Evolutionary conservation across 2,113 vertebrate genomes (phyloP).

Genomic region (Synodontis membranacea): DNA sequence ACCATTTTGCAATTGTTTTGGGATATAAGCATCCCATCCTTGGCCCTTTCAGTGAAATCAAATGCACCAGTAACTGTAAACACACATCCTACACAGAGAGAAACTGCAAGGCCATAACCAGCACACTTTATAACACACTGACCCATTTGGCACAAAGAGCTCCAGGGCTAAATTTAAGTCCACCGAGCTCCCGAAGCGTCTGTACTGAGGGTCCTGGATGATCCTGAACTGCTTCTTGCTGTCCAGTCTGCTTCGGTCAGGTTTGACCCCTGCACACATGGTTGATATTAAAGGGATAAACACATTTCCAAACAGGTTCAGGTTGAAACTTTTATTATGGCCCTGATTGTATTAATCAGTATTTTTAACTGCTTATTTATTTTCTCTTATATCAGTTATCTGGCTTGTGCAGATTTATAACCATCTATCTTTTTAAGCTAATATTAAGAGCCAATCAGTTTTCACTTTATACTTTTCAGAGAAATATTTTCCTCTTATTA

Average conservation of each 20-base stretch:
- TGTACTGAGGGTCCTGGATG: conserved; percentile 83
- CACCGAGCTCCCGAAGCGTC: conserved; percentile 80
- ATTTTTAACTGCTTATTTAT: neutral
- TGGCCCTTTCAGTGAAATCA: neutral
- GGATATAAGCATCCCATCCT: neutral
- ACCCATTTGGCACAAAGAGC: conserved; percentile 55
- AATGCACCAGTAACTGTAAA: neutral
- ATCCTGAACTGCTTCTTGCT: conserved; percentile 78
- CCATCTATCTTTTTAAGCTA: neutral
- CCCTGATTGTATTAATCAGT: neutral
- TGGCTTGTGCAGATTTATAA: neutral
- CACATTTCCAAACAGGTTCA: neutral
- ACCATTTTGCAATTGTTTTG: neutral
- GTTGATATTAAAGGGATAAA: neutral
- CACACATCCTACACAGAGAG: neutral
- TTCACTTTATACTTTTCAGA: neutral
- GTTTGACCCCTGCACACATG: conserved; percentile 54
- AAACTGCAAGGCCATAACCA: neutral
- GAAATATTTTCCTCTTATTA: neutral
- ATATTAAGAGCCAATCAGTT: neutral
- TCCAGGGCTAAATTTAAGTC: conserved; percentile 87
- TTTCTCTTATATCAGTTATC: neutral
- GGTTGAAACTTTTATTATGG: neutral
- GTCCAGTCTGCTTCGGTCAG: conserved; percentile 62
- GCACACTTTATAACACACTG: conserved; percentile 24